Evolutionary conservation across 2,797 vertebrate species (phyloP), one percentile per base, ranked within the genome.

Genomic region (Hoplostethus mediterraneus): DNA sequence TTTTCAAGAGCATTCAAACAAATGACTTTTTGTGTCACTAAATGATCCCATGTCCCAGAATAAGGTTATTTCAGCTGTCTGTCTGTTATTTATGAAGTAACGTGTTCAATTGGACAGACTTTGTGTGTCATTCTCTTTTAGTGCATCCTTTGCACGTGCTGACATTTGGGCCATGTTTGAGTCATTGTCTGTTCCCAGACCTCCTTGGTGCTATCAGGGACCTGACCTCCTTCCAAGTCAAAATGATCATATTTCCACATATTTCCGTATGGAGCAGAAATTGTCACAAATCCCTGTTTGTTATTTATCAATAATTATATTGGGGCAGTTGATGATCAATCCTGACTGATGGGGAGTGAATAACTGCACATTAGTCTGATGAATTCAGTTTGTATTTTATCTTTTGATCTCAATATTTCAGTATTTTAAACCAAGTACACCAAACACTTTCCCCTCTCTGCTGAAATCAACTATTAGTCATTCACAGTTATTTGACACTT

Each of bases 131-230:
- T 52, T 61, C 3, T 63, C 11, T 49, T 16, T 38, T 17, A 54
- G 5, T 63, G 28, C 40, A 31, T 36, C 45, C 30, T 65, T 56
- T 69, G 63, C 36, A 52, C 64, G 72, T 74, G 12, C 49, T 68
- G 49, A 76, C 44, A 44, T 63, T 64, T 69, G 8, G 21, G 17
- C 59, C 42, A 14, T 21, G 49, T 61, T 56, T 67, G 56, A 74
- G 58, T 57, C 58, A 66, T 42, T 59, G 8, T 71, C 55, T 57
- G 64, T 42, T 45, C 25, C 10, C 6, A 25, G 51, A 57, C 33
- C 6, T 40, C 16, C 36, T 25, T 49, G 17, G 28, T 51, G 28
- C 33, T 57, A 45, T 21, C 13, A 10, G 47, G 8, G 17, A 6
- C 57, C 38, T 63, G 42, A 62, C 13, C 51, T 45, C 11, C 25